Evolutionary conservation across 2,888 invertebrate genomes (phyloP).

Genomic region (Drosophila mayaguana): DNA sequence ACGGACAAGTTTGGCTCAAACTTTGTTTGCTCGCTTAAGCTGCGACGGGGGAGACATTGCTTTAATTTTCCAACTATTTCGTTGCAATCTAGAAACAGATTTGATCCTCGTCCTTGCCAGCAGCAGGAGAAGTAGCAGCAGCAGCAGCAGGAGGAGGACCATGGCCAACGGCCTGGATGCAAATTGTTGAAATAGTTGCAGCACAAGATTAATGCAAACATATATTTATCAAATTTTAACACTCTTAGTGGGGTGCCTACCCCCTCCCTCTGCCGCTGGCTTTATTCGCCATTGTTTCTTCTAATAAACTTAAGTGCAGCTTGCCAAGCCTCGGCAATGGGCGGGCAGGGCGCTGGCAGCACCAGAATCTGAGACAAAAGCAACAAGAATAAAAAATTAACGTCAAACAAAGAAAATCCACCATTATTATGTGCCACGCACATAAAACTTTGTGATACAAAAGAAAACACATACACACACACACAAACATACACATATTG

Average conservation of each 20-base stretch:
- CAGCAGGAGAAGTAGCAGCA: conserved; percentile 43
- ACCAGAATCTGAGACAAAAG: conserved; percentile 67
- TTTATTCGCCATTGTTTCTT: conserved; percentile 56
- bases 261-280: not conserved
- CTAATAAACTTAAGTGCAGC: conserved; percentile 81
- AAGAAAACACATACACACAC: conserved; percentile 32
- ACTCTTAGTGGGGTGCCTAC: conserved; percentile 34
- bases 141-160: conserved; percentile 23
- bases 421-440: conserved; percentile 83
- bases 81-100: conserved; percentile 69
- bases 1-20: conserved; percentile 41
- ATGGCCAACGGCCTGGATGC: conserved; percentile 53
- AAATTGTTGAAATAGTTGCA: conserved; percentile 72
- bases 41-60: conserved; percentile 69
- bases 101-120: conserved; percentile 50
- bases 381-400: conserved; percentile 77
- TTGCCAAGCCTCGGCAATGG: conserved; percentile 20
- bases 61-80: conserved; percentile 71
- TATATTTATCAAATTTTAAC: conserved; percentile 72
- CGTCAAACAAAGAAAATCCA: conserved; percentile 82
- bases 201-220: conserved; percentile 67
- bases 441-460: conserved; percentile 65
- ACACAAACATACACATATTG: not conserved
- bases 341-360: conserved; percentile 12
- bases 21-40: conserved; percentile 52